A percentile compares a stretch with the other conserved stretches of the same genome.
Evolutionary conservation across 1,140 invertebrate genomes (phyloP).

Genomic region (Panagrolaimus sp.): DNA sequence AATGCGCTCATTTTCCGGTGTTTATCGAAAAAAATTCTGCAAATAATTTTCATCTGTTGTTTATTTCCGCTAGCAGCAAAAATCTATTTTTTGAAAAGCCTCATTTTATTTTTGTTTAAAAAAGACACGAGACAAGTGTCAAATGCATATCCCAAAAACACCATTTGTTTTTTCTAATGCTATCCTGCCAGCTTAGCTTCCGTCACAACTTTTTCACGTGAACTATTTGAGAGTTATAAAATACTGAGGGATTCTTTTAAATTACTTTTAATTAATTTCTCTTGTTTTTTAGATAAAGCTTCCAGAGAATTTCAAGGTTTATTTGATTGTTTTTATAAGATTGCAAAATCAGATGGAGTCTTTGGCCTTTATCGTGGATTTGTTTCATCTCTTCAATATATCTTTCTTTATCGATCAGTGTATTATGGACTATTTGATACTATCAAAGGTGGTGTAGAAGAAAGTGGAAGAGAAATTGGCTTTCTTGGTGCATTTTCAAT

Average conservation of each 20-base stretch:
- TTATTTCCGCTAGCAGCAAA: background rate
- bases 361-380: conserved; percentile 58
- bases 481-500: conserved; percentile 78
- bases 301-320: conserved; percentile 55
- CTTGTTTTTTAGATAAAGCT: conserved; percentile 24
- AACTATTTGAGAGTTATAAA: no score
- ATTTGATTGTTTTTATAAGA: conserved; percentile 54
- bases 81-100: background rate
- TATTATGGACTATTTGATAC: conserved; percentile 60
- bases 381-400: conserved; percentile 58
- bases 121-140: no score
- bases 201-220: no score
- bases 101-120: background rate
- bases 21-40: no score
- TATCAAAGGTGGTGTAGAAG: conserved; percentile 64
- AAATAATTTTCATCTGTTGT: no score
- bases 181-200: no score
- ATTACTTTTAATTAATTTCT: background rate
- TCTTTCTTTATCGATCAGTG: conserved; percentile 57
- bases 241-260: no score
- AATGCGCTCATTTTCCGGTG: no score
- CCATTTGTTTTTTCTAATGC: no score
- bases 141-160: no score
- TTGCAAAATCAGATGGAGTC: conserved; percentile 50
- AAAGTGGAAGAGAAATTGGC: conserved; percentile 71